Base-by-base conservation (phyloP, 2,797 vertebrate genomes). In the Xenopus petersii region DNA sequence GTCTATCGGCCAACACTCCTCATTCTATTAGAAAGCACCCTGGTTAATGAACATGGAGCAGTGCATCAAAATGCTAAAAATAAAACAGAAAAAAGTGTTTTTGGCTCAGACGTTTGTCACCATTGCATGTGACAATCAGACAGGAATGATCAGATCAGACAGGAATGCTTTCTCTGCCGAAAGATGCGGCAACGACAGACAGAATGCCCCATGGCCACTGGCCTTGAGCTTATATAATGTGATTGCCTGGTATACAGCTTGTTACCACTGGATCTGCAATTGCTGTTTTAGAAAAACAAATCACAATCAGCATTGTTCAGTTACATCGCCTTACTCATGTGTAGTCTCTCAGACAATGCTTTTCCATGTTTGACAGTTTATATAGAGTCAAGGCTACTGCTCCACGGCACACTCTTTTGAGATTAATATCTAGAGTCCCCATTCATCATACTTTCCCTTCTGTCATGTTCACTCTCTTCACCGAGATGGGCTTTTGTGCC, bases 361-460 rank as follows among this genome's bases (percentile, higher is more conserved):
- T 77, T 58, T 80, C 55, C 73, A 33, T 75, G 26, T 75, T 75
- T 71, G 48, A 70, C 55, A 80, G 68, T 74, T 83, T 81, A 62
- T 81, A 3, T 80, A 64, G 26, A 73, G 66, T 83, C 58, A 82
- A 79, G 60, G 73, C 77, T 73, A 75, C 30, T 68, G 54, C 15
- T 66, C 24, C 67, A 33, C 75, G 80, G 64, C 26, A 74, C 80
- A 58, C 67, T 81, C 66, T 60, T 67, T 26, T 46, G 67, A 77
- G 78, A 81, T 84, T 82, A 81, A 74, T 83, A 77, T 67, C 82
- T 82, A 56, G 49, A 69, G 61, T 66, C 33, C 56, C 73, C 75
- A 83, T 81, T 84, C 65, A 72, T 86, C 63, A 81, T 80, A 75
- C 49, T 81, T 83, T 74, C 9, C 67, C 71, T 84, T 78, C 67